These are phyloP conservation scores for Chondrilla cf. caribensis DNA, from an alignment of 37 sponge, comb jelly and placozoan species.

Conservation along the genomic window DNA sequence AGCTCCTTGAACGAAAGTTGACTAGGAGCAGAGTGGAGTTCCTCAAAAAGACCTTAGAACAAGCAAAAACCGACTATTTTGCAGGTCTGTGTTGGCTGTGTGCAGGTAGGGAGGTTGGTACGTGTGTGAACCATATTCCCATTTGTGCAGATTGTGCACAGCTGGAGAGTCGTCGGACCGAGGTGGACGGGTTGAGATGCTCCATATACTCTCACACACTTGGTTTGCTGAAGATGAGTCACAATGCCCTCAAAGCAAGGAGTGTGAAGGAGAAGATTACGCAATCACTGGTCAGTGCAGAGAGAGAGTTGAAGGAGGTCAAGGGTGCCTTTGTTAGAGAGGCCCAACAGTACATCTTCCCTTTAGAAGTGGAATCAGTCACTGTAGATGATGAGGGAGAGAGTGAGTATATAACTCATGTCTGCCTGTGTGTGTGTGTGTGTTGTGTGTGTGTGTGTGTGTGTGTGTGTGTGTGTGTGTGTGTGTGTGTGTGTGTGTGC, in stretches of 20 bases:
- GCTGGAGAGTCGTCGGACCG: not conserved
- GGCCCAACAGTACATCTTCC: slow-evolving; percentile 19
- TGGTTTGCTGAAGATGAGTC: not conserved
- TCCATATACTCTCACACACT: not conserved
- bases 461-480: not conserved
- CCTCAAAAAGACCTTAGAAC: too few species aligned
- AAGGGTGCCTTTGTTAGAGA: slow-evolving; percentile 14
- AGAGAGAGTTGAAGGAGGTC: not conserved
- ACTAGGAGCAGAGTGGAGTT: too few species aligned
- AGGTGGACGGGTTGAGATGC: not conserved
- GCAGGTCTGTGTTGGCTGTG: too few species aligned
- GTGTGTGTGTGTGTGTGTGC: not conserved
- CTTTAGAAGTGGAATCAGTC: slow-evolving; percentile 52
- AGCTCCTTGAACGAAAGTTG: too few species aligned
- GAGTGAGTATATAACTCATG: not conserved
- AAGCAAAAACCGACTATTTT: too few species aligned
- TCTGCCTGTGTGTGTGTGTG: not conserved
- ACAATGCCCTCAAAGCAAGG: not conserved
- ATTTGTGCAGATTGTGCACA: not conserved
- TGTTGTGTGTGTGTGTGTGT: not conserved
- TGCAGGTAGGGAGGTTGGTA: too few species aligned
- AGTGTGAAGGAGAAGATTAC: too few species aligned
- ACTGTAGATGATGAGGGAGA: slow-evolving; percentile 52
- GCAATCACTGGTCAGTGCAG: too few species aligned
- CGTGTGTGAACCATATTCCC: too few species aligned